These are phyloP conservation scores for Urocynchramus pylzowi DNA, from an alignment of 2,113 vertebrate genomes.

Conservation along the genomic window DNA sequence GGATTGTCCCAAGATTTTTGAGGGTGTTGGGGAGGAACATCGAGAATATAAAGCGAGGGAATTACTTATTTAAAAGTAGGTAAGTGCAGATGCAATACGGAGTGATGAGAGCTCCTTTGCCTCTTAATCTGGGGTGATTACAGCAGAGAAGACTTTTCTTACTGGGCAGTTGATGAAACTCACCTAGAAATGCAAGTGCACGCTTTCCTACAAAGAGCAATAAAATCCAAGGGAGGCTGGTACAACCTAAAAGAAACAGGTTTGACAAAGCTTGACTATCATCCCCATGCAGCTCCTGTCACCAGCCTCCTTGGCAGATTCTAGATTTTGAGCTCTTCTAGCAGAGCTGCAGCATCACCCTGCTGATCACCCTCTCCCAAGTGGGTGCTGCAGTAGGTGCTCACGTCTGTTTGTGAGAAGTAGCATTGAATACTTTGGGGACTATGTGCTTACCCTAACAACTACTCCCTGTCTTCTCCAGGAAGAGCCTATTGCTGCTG, in stretches of 20 bases:
- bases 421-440: fast-evolving
- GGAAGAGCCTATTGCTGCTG: not conserved
- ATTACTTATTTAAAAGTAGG: not conserved
- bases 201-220: not conserved
- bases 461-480: not conserved
- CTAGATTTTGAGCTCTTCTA: not conserved
- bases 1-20: not conserved
- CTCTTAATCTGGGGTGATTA: not conserved
- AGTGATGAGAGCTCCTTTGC: not conserved
- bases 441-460: not conserved
- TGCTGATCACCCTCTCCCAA: not conserved
- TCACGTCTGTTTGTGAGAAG: not conserved
- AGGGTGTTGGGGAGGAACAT: not conserved
- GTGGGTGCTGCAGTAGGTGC: not conserved
- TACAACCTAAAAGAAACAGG: not conserved
- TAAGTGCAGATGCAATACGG: not conserved
- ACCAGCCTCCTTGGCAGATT: not conserved
- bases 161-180: not conserved
- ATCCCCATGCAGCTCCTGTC: not conserved
- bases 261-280: not conserved
- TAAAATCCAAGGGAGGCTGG: not conserved
- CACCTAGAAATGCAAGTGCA: not conserved
- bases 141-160: not conserved
- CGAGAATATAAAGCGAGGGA: not conserved
- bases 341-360: not conserved